phyloP scores from a whole-genome alignment of 2,113 vertebrate species.

The Parus major region DNA sequence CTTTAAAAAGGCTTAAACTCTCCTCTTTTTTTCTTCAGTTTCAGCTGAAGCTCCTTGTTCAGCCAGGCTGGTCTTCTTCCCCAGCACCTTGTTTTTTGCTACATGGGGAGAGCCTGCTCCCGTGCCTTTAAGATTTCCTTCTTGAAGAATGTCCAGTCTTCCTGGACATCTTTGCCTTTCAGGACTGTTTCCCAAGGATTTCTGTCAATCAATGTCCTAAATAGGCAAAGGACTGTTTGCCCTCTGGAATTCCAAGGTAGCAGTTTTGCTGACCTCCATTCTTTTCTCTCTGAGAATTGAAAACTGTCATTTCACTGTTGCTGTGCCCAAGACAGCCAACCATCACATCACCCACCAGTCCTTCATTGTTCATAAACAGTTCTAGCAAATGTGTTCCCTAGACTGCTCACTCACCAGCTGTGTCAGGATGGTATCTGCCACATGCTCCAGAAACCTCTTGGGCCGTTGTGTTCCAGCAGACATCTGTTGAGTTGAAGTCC shows the following conservation, averaged over 20 bases:
- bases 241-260: not conserved
- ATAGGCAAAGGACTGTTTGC: too few species aligned
- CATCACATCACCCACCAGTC: not conserved
- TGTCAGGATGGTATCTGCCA: not conserved
- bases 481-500: not conserved
- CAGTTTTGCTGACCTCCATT: not conserved
- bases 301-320: not conserved
- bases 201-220: not conserved
- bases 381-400: not conserved
- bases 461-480: not conserved
- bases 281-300: not conserved
- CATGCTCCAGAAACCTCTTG: not conserved
- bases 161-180: not conserved
- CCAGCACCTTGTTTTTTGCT: not conserved
- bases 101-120: not conserved
- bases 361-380: not conserved
- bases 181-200: not conserved
- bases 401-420: not conserved
- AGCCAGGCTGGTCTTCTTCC: not conserved
- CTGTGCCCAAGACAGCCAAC: not conserved
- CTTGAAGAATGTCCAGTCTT: not conserved
- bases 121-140: not conserved
- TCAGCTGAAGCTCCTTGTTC: not conserved
- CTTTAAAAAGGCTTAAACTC: not conserved
- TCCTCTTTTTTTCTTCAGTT: not conserved